These are phyloP conservation scores for Centrocercus urophasianus DNA, from an alignment of 2,113 vertebrate species.

Conservation along the genomic window DNA sequence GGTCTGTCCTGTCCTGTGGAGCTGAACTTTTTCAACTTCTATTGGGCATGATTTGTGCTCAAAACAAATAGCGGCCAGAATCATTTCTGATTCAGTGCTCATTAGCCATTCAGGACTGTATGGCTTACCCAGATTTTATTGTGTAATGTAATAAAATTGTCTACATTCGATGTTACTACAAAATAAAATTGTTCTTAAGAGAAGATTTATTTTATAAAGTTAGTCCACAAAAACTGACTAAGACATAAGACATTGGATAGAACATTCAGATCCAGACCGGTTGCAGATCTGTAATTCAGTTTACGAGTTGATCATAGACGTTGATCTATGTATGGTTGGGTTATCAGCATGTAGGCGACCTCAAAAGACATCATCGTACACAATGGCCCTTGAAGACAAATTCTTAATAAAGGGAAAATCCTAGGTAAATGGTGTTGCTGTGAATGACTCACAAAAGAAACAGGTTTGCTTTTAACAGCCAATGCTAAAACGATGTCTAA, in stretches of 20 bases:
- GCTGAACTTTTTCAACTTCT: not conserved
- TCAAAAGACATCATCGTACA: not conserved
- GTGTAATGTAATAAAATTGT: not conserved
- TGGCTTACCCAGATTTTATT: not conserved
- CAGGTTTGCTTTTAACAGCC: not conserved
- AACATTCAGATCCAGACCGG: not conserved
- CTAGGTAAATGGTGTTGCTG: not conserved
- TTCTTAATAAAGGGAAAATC: not conserved
- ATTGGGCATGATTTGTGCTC: not conserved
- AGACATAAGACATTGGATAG: not conserved
- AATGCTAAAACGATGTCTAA: not conserved
- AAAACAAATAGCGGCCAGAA: not conserved
- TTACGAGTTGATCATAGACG: not conserved
- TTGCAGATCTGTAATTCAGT: not conserved
- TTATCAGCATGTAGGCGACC: not conserved
- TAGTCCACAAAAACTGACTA: not conserved
- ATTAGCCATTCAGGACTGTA: not conserved
- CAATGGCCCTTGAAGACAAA: not conserved
- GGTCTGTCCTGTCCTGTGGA: not conserved
- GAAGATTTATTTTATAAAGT: not conserved
- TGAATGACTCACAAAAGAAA: not conserved
- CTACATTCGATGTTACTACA: not conserved
- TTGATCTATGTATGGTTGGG: not conserved
- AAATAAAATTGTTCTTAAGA: constrained; percentile 1
- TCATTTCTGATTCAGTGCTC: not conserved